Percentiles rank a stretch among this genome's conserved stretches.
phyloP scores from a whole-genome alignment of 2,113 vertebrate species.

The Rhipidura dahli region DNA sequence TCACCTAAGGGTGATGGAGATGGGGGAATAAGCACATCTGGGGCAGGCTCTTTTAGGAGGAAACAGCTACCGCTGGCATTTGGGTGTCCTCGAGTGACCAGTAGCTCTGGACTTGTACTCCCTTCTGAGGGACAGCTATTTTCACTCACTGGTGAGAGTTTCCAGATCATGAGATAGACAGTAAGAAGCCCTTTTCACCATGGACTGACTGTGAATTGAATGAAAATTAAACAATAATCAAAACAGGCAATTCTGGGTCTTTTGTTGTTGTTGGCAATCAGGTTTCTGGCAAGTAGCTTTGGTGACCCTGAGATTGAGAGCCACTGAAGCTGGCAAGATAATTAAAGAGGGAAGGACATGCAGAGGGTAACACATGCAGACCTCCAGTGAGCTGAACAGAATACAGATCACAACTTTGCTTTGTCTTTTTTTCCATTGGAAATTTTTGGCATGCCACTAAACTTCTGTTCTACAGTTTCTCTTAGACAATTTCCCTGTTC shows the following conservation, averaged over 20 bases:
- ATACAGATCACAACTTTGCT: background rate
- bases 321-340: background rate
- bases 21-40: background rate
- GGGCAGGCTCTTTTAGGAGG: background rate
- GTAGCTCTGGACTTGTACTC: background rate
- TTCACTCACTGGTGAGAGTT: background rate
- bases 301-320: background rate
- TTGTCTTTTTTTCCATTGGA: background rate
- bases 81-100: background rate
- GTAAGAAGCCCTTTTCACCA: background rate
- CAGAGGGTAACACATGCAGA: background rate
- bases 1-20: background rate
- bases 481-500: background rate
- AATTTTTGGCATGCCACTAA: background rate
- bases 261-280: background rate
- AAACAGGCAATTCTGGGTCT: background rate
- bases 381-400: background rate
- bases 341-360: background rate
- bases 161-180: background rate
- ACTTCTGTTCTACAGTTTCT: background rate
- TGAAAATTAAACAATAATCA: background rate
- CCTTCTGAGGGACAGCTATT: background rate
- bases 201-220: background rate
- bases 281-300: background rate
- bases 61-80: background rate